phyloP scores from a whole-genome alignment of 2,797 vertebrate species.

The Sebastes aleutianus region DNA sequence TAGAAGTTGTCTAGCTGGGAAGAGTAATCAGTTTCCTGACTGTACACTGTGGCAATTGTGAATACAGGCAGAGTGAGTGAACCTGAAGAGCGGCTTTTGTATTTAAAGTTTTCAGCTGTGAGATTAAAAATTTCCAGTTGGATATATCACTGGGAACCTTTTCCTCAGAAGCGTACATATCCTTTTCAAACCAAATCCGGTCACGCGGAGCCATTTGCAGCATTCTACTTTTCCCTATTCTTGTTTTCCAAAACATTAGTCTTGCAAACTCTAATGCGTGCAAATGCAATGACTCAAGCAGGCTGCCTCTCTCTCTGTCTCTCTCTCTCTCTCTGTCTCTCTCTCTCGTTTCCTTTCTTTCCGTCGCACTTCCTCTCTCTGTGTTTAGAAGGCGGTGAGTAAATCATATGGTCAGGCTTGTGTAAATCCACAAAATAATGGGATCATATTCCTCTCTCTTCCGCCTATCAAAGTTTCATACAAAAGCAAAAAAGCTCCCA shows the following conservation, averaged over 20 bases:
- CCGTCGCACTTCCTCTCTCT: conserved; percentile 53
- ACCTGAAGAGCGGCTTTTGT: conserved; percentile 72
- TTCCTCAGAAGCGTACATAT: conserved; percentile 68
- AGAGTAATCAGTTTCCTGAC: conserved; percentile 52
- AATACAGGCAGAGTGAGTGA: conserved; percentile 64
- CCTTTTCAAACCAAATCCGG: conserved; percentile 82
- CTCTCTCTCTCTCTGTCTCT: neutral
- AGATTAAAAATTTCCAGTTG: conserved; percentile 82
- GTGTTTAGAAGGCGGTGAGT: conserved; percentile 75
- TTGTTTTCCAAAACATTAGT: conserved; percentile 85
- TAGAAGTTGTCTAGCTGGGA: conserved; percentile 38
- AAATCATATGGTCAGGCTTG: conserved; percentile 83
- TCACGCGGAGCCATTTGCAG: conserved; percentile 71
- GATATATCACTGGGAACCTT: conserved; percentile 70
- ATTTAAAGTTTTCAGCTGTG: conserved; percentile 82
- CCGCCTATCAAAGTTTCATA: conserved; percentile 81
- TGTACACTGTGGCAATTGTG: conserved; percentile 62
- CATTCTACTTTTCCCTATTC: conserved; percentile 76
- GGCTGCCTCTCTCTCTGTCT: conserved; percentile 45
- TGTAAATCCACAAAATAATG: conserved; percentile 83
- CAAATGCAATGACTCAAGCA: conserved; percentile 80
- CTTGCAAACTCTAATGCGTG: conserved; percentile 82
- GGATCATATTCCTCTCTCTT: conserved; percentile 82
- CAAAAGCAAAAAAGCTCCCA: conserved; percentile 76
- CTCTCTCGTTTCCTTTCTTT: conserved; percentile 51